Evolutionary conservation across 2,797 vertebrate species (phyloP), one percentile per base, ranked within the genome.

Genomic region (Macropus fuliginosus): DNA sequence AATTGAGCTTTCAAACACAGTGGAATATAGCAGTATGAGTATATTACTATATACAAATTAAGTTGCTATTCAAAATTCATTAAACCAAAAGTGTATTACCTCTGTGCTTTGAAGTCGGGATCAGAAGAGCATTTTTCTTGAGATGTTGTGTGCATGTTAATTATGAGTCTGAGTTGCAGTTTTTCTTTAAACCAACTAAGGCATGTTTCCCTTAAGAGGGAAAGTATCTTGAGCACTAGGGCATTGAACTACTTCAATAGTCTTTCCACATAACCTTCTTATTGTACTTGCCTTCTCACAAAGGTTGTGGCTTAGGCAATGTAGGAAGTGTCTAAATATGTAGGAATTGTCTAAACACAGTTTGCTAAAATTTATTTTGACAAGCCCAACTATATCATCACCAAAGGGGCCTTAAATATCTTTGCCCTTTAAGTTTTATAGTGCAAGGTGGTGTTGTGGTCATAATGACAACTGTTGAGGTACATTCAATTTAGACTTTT

Each of bases 21-120:
- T 55, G 34, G 54, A 94, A 95, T 91, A 46, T 34, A 94, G 81
- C 94, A 96, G 92, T 59, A 54, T 90, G 91, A 92, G 28, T 92
- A 1, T 96, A 55, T 92, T 91, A 34, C n/a, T 57, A 27, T 34
- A 52, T 54, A 56, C 50, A 92, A 91, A 95, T 92, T 66, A 74
- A 94, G 56, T 95, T 96, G 34, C 89, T 28, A 91, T 96, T 57
- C 93, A 95, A 91, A 96, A 94, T 90, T 29, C 46, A 28, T 50
- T 89, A 92, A 0, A 90, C 52, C 54, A 93, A 56, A 95, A 56
- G n/a, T 24, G 89, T 55, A 87, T 74, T 96, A 31, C 52, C 57
- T 93, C 74, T 92, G 91, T 56, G 46, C 91, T 97, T 96, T 94
- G 81, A 95, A 93, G 74, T 93, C 95, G 87, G 13, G 89, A 56